phyloP scores from a whole-genome alignment of 1,140 invertebrate genomes.

The Sitophilus oryzae region DNA sequence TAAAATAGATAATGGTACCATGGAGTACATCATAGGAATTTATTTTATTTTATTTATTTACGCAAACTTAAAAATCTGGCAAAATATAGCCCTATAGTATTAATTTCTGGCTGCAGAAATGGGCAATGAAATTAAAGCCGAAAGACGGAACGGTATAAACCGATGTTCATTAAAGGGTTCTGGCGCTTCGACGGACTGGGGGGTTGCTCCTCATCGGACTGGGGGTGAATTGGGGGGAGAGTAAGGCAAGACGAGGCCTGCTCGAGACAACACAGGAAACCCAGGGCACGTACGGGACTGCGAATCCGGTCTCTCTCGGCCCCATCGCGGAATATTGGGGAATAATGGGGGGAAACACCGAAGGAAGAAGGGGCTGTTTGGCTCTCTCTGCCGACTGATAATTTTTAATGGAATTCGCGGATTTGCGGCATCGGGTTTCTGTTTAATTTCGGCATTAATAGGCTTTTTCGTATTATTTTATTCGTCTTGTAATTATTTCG shows the following conservation, averaged over 20 bases:
- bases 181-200: not conserved
- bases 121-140: constrained; percentile 32
- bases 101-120: constrained; percentile 26
- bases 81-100: constrained; percentile 27
- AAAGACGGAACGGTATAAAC: constrained; percentile 31
- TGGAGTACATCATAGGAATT: no score
- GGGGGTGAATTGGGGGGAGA: no score
- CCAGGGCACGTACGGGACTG: constrained; percentile 18
- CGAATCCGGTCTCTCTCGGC: no score
- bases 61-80: not conserved
- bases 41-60: no score
- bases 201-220: no score
- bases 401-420: constrained; percentile 1
- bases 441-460: no score
- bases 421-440: no score
- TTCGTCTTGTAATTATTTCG: no score
- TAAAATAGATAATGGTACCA: no score
- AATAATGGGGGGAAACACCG: no score
- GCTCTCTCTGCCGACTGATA: not conserved
- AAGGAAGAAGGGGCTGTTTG: no score
- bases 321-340: constrained; percentile 20
- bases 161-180: constrained; percentile 28
- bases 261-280: constrained; percentile 23
- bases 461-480: no score
- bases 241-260: constrained; percentile 17